Conservation (phyloP, 2,888 invertebrate genomes). For the Lysandra bellargus region DNA sequence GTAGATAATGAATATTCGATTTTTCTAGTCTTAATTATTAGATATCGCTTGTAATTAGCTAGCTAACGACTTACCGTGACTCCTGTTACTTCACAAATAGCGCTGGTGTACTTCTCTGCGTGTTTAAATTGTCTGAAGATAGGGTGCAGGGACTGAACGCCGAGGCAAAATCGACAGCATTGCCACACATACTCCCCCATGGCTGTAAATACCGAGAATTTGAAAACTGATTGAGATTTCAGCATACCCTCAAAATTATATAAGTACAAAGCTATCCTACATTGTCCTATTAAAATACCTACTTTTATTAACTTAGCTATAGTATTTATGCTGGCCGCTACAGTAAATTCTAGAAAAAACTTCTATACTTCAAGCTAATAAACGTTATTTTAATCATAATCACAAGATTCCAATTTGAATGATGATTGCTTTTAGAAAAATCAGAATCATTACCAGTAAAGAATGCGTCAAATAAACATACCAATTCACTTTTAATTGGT, state of each 20-base stretch:
- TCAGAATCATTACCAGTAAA: too few species aligned
- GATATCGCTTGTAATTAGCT: not conserved
- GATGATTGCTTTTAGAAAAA: too few species aligned
- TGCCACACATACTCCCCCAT: constrained; percentile 40
- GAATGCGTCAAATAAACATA: too few species aligned
- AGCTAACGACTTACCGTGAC: constrained; percentile 51
- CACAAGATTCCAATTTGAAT: too few species aligned
- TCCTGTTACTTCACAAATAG: constrained; percentile 54
- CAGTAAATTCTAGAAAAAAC: too few species aligned
- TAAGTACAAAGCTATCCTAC: not conserved
- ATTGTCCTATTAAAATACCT: not conserved
- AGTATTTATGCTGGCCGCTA: not conserved
- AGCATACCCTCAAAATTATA: not conserved
- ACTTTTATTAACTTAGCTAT: not conserved
- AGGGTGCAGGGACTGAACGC: constrained; percentile 50
- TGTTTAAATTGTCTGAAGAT: constrained; percentile 55
- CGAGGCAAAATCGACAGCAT: constrained; percentile 63
- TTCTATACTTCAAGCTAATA: too few species aligned
- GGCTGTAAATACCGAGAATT: not conserved
- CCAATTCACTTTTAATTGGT: too few species aligned
- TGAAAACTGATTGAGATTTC: not conserved
- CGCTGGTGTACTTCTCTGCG: constrained; percentile 56
- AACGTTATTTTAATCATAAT: too few species aligned
- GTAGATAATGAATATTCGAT: too few species aligned
- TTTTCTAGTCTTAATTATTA: too few species aligned